A percentile compares a stretch with the other conserved stretches of the same genome.
Evolutionary conservation across 2,113 vertebrate genomes (phyloP).

Genomic region (Eonycteris spelaea): DNA sequence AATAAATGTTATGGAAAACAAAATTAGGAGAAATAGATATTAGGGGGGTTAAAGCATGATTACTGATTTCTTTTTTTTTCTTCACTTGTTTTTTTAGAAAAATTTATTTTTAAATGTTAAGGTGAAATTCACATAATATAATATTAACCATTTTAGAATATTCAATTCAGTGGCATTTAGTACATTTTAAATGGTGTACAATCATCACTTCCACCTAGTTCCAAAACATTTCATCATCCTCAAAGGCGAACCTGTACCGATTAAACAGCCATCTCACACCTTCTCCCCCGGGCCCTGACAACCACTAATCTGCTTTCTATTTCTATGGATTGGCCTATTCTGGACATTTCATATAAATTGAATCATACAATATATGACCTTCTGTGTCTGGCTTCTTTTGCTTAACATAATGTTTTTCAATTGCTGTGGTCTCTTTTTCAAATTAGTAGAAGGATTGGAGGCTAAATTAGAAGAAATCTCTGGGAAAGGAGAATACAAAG

Average conservation of each 20-base stretch:
- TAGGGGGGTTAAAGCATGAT: not conserved
- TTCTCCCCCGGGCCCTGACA: no score
- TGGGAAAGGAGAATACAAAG: not conserved
- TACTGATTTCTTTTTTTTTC: not conserved
- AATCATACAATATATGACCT: not conserved
- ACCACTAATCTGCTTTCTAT: not conserved
- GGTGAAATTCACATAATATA: not conserved
- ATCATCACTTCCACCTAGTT: not conserved
- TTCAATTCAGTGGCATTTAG: not conserved
- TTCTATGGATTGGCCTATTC: not conserved
- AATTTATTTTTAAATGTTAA: not conserved
- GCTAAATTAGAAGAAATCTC: not conserved
- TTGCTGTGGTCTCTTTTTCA: not conserved
- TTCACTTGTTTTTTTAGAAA: not conserved
- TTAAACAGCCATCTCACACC: not conserved
- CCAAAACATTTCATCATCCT: not conserved
- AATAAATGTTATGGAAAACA: not conserved
- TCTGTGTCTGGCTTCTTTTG: not conserved
- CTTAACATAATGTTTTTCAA: not conserved
- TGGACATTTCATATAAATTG: not conserved
- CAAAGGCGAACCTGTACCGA: not conserved
- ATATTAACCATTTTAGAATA: not conserved
- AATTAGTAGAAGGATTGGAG: not conserved
- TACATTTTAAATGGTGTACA: not conserved
- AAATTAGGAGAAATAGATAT: not conserved